Evolutionary conservation across 2,888 invertebrate genomes (phyloP).

Genomic region (Portevinia maculata): DNA sequence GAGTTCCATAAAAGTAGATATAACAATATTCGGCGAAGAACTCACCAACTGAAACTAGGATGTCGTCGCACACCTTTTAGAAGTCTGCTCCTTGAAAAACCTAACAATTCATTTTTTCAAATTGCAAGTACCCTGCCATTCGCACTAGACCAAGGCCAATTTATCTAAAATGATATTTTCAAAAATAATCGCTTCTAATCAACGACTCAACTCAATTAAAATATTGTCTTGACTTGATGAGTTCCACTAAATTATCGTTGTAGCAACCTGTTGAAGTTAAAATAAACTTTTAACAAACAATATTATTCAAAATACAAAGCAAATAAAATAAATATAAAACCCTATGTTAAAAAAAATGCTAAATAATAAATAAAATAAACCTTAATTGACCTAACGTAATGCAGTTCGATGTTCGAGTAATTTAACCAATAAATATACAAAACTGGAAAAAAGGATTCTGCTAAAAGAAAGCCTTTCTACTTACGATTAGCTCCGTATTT

Average conservation of each 20-base stretch:
- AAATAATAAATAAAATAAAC: conserved; percentile 10
- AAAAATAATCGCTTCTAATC: background rate
- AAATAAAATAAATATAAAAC: conserved; percentile 5
- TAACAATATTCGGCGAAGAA: no score
- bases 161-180: no score
- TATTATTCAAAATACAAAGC: conserved; percentile 8
- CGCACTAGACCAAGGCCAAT: no score
- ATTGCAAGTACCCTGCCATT: no score
- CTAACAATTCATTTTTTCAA: no score
- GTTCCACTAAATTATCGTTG: background rate
- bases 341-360: background rate
- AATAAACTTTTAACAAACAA: background rate
- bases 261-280: conserved; percentile 14
- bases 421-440: background rate
- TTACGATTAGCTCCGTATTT: conserved; percentile 80
- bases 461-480: conserved; percentile 69
- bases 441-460: background rate
- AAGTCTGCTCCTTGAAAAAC: no score
- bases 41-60: no score
- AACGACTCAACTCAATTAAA: no score
- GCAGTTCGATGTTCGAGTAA: conserved; percentile 31
- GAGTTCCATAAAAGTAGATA: no score
- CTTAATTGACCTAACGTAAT: conserved; percentile 6
- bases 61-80: no score
- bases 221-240: no score